These are phyloP conservation scores for Coboldia fuscipes DNA, from an alignment of 1,140 invertebrate genomes.

Conservation along the genomic window DNA sequence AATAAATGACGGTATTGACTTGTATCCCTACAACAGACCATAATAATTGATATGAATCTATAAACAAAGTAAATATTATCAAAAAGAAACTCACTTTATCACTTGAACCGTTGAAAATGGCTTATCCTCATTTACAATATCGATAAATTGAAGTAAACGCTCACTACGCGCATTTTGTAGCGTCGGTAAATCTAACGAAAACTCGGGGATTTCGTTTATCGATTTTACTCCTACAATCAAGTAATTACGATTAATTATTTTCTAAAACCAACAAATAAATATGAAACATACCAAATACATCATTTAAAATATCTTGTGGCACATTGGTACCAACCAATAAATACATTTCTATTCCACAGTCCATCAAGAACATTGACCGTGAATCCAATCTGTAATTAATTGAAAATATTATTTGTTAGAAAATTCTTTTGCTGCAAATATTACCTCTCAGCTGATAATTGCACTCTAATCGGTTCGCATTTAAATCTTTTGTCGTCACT, in stretches of 20 bases:
- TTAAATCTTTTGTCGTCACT: slow-evolving; percentile 28
- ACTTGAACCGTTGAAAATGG: slow-evolving; percentile 63
- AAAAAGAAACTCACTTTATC: slow-evolving; percentile 50
- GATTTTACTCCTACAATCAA: slow-evolving; percentile 29
- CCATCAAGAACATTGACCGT: slow-evolving; percentile 79
- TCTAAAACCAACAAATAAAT: too few relatives aligned
- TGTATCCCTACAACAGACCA: slow-evolving; percentile 52
- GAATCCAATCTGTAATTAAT: slow-evolving; percentile 40
- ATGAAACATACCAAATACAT: slow-evolving; percentile 35
- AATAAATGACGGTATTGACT: slow-evolving; percentile 62
- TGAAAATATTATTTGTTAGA: slow-evolving; percentile 3
- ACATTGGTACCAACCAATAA: slow-evolving; percentile 74
- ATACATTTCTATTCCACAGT: slow-evolving; percentile 63
- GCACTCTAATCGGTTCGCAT: slow-evolving; percentile 37
- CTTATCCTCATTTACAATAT: slow-evolving; percentile 65
- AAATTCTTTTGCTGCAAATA: slow-evolving; percentile 3
- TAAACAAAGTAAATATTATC: too few relatives aligned
- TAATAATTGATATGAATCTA: slow-evolving; percentile 5
- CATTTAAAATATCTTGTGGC: slow-evolving; percentile 47
- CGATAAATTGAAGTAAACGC: slow-evolving; percentile 58
- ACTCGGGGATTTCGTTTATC: slow-evolving; percentile 29
- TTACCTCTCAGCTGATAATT: slow-evolving; percentile 43
- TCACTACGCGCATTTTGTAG: slow-evolving; percentile 55
- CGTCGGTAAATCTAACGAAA: slow-evolving; percentile 54
- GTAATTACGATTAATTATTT: too few relatives aligned